Evolutionary conservation across 2,888 invertebrate species (phyloP).

Genomic region (Drosophila pegasa): DNA sequence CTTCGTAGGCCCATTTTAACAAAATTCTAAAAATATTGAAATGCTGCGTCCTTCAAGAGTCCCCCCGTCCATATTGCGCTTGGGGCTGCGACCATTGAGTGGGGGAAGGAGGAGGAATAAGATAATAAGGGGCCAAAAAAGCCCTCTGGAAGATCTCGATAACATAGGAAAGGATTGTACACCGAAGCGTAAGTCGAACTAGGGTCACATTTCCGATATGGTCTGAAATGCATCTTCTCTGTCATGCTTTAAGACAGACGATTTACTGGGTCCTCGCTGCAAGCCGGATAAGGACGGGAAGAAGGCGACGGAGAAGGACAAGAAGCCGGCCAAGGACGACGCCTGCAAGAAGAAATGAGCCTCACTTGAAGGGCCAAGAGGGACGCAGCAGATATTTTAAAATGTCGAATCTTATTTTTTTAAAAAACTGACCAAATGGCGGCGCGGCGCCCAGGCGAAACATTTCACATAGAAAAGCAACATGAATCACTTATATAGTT

Average conservation of each 20-base stretch:
- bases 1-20: not conserved
- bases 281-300: not conserved
- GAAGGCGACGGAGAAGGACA: not conserved
- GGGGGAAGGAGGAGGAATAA: too few relatives aligned
- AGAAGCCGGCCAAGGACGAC: not conserved
- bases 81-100: not conserved
- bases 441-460: slow-evolving; percentile 29
- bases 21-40: not conserved
- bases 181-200: not conserved
- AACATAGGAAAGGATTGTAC: not conserved
- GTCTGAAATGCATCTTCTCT: not conserved
- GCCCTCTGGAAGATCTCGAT: not conserved
- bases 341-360: not conserved
- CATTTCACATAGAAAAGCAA: slow-evolving; percentile 27
- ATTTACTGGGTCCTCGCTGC: slow-evolving; percentile 15
- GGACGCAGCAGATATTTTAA: not conserved
- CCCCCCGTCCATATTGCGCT: too few relatives aligned
- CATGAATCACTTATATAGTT: slow-evolving; percentile 62
- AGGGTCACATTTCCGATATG: not conserved
- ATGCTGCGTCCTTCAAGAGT: not conserved
- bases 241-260: not conserved
- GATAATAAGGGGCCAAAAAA: not conserved
- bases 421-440: slow-evolving; percentile 18
- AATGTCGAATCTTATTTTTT: not conserved
- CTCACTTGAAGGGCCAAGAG: not conserved